Evolutionary conservation across 2,797 vertebrate species (phyloP).

Genomic region (Toxotes lorentzi): DNA sequence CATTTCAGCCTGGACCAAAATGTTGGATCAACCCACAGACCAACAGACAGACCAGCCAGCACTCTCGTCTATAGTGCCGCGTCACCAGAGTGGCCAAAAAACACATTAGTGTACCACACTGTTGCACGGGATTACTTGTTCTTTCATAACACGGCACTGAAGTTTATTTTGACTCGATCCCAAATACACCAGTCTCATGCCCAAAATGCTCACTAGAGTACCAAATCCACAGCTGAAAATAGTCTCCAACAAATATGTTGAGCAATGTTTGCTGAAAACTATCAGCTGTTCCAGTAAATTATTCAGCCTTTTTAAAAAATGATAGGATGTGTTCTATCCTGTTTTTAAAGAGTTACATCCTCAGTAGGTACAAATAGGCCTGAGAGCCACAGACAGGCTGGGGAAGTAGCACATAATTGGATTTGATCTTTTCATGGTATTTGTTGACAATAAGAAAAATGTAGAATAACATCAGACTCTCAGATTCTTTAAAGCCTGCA

Average conservation of each 20-base stretch:
- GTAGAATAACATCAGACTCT: conserved; percentile 21
- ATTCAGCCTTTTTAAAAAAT: neutral
- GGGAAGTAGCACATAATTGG: neutral
- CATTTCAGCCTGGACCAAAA: neutral
- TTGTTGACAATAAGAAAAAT: conserved; percentile 11
- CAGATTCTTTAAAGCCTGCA: conserved; percentile 20
- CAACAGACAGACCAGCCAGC: neutral
- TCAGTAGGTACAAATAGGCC: neutral
- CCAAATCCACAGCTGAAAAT: conserved; percentile 15
- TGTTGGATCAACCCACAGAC: neutral
- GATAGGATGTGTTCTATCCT: neutral
- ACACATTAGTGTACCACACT: no score
- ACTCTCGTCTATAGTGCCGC: neutral
- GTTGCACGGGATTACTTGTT: no score
- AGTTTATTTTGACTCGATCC: no score
- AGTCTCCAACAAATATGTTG: neutral
- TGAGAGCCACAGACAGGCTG: neutral
- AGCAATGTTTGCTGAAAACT: neutral
- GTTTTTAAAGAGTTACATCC: neutral
- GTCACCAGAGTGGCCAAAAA: no score
- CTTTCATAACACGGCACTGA: no score
- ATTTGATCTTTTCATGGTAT: conserved; percentile 7
- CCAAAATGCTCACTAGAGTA: conserved; percentile 11
- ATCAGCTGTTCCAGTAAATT: neutral
- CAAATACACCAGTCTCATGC: no score